Evolutionary conservation across 2,113 vertebrate genomes (phyloP).

Genomic region (Elgaria multicarinata): DNA sequence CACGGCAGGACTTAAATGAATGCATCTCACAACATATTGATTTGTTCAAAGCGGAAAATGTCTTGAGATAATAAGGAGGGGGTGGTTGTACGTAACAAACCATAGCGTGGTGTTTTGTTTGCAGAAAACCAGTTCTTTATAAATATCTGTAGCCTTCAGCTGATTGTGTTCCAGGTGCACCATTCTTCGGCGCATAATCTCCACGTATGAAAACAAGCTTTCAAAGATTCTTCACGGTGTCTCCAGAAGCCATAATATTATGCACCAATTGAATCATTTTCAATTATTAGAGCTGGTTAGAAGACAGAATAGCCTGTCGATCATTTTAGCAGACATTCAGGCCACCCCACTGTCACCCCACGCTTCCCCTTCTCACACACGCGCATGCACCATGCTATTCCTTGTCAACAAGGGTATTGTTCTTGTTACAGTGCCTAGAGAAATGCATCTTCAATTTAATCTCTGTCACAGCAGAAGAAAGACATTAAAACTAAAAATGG

Average conservation of each 20-base stretch:
- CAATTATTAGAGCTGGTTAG: conserved; percentile 40
- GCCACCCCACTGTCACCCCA: not conserved
- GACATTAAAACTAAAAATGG: not conserved
- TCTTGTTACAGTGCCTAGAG: conserved; percentile 6
- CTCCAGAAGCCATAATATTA: conserved; percentile 38
- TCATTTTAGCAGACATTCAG: conserved; percentile 34
- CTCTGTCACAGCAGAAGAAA: not conserved
- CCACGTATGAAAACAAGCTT: conserved; percentile 44
- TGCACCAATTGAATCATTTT: conserved; percentile 44
- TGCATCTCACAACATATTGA: conserved; percentile 29
- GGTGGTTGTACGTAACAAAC: conserved; percentile 11
- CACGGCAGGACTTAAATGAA: conserved; percentile 42
- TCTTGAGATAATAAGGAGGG: conserved; percentile 33
- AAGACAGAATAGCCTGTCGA: conserved; percentile 45
- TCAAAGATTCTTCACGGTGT: conserved; percentile 27
- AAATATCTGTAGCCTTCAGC: conserved; percentile 35
- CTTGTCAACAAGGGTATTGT: not conserved
- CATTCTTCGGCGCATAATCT: not conserved
- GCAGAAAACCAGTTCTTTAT: conserved; percentile 36
- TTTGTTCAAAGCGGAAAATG: conserved; percentile 13
- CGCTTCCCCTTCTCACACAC: not conserved
- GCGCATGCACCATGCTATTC: not conserved
- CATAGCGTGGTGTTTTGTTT: conserved; percentile 6
- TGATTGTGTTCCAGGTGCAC: conserved; percentile 34
- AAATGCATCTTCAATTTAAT: not conserved